Evolutionary conservation across 1,140 invertebrate genomes (phyloP), one percentile per base, ranked within the genome.

Genomic region (Agrilus planipennis): DNA sequence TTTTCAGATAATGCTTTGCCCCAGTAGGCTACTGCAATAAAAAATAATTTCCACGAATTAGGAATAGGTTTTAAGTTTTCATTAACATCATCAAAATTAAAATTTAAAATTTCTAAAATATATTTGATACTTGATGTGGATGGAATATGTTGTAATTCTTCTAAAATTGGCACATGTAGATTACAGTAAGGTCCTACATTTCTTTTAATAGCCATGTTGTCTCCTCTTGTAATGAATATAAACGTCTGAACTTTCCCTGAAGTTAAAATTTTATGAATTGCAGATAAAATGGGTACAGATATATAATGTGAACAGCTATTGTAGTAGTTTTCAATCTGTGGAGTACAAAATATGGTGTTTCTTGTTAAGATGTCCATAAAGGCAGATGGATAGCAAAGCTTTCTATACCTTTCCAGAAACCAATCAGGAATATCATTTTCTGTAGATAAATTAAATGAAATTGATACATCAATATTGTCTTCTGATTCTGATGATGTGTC

Each of bases 271-370:
- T 62, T 41, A 74, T 75, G 63, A 75, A 86, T 27, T 75, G 70
- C 69, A 50, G 65, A 61, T 22, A 89, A 51, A 29, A 90, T 74
- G 9, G 74, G 67, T 32, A 78, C 54, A 21, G 73, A 68, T 44
- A 75, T 70, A 14, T 63, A 44, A 46, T 76, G 74, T n/a, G 77
- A 68, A 42, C 79, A 72, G 5, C 66, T 56, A 17, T 68, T 58
- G 3, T 54, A 54, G 49, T 73, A 71, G 51, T 84, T 70, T 61
- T 90, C 86, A 7, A 87, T 70, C 66, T 89, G 84, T 11, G 77
- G 72, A 16, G 66, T 68, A 44, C 75, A 75, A 45, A 86, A 73
- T 50, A 79, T 76, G 28, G 75, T 63, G 42, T 75, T 71, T 27
- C 75, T 62, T 15, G 70, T 66, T 30, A 78, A 52, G 1, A 84